These are phyloP conservation scores for Limonius californicus DNA, from an alignment of 1,140 invertebrate species.

Conservation along the genomic window DNA sequence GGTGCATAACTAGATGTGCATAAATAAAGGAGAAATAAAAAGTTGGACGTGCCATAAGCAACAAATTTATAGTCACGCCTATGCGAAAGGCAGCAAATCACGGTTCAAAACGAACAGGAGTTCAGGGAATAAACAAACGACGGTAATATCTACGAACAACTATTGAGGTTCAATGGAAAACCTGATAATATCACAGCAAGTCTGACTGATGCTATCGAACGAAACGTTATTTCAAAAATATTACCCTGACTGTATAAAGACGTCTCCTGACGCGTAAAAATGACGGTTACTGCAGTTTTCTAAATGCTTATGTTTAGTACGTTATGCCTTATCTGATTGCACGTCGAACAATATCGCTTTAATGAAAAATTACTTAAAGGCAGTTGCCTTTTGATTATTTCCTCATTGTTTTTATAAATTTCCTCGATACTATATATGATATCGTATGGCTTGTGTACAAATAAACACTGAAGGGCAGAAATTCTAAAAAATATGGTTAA, in stretches of 20 bases:
- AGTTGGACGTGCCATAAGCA: neutral
- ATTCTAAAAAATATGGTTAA: too few species aligned
- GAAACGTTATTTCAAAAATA: slow-evolving; percentile 12
- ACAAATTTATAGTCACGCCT: slow-evolving; percentile 9
- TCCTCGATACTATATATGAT: too few species aligned
- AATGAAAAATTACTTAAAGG: too few species aligned
- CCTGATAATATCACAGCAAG: slow-evolving; percentile 1
- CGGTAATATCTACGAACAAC: slow-evolving; percentile 9
- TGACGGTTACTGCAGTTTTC: neutral
- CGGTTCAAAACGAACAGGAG: slow-evolving; percentile 5
- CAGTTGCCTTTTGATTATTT: too few species aligned
- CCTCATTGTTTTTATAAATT: too few species aligned
- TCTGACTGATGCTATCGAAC: slow-evolving; percentile 5
- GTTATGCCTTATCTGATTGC: too few species aligned
- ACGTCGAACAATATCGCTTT: too few species aligned
- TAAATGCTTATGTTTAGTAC: neutral
- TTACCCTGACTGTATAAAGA: slow-evolving; percentile 9
- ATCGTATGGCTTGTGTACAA: too few species aligned
- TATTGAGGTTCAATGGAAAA: slow-evolving; percentile 9
- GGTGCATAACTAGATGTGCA: neutral
- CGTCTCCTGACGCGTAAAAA: slow-evolving; percentile 3
- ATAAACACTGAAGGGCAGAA: too few species aligned
- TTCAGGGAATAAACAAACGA: slow-evolving; percentile 4
- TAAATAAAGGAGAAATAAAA: neutral
- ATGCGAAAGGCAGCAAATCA: slow-evolving; percentile 7